A percentile compares a stretch with the other conserved stretches of the same genome.
These are phyloP conservation scores for Lordiphosa mommai DNA, from an alignment of 1,140 invertebrate species.

Conservation along the genomic window DNA sequence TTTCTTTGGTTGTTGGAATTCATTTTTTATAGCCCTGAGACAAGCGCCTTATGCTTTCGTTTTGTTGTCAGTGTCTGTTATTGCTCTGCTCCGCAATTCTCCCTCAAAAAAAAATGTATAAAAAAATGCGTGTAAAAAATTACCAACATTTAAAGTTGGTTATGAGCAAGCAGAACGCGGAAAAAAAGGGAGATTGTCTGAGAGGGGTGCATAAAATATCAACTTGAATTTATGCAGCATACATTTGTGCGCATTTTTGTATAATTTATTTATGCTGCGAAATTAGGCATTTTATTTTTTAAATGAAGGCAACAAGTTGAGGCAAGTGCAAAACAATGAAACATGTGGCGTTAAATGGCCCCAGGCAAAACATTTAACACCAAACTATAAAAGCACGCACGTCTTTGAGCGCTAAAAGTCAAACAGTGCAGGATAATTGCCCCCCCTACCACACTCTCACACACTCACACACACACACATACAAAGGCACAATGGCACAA, in stretches of 20 bases:
- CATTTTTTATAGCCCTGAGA: constrained; percentile 25
- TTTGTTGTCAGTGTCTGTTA: neutral
- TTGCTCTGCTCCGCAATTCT: neutral
- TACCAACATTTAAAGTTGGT: constrained; percentile 63
- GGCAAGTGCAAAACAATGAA: constrained; percentile 42
- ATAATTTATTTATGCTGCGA: constrained; percentile 49
- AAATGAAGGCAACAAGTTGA: constrained; percentile 11
- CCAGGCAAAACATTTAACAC: constrained; percentile 54
- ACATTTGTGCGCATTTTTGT: constrained; percentile 26
- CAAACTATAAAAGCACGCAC: constrained; percentile 35
- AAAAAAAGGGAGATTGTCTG: constrained; percentile 10
- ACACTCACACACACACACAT: neutral
- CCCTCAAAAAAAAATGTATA: neutral
- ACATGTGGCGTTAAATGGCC: constrained; percentile 61
- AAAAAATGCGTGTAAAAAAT: constrained; percentile 40
- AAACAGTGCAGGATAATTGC: constrained; percentile 1
- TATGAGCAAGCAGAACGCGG: constrained; percentile 14
- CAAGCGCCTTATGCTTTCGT: constrained; percentile 46
- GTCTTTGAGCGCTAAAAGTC: constrained; percentile 2
- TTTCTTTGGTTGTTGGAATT: constrained; percentile 14
- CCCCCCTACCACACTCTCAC: neutral
- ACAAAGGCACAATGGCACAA: neutral
- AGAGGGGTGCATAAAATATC: constrained; percentile 46
- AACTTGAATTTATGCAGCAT: constrained; percentile 46
- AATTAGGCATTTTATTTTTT: constrained; percentile 45